Conservation (phyloP, 1,140 invertebrate species). For the Lasioglossum baleicum region DNA sequence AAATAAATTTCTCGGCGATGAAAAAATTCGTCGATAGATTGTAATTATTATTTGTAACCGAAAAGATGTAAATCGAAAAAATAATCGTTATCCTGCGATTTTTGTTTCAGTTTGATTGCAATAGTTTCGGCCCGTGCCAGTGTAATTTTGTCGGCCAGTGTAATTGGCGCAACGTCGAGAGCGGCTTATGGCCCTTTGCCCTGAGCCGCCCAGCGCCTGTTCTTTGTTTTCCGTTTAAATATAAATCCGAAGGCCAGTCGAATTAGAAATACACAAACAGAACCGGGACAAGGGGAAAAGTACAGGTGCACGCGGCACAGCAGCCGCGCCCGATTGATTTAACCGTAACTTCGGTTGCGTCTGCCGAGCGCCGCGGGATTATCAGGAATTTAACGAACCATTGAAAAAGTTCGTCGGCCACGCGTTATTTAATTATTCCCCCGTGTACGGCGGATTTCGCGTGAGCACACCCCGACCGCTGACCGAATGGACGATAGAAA, state of each 20-base stretch:
- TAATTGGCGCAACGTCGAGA: conserved; percentile 25
- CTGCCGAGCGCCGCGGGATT: conserved; percentile 27
- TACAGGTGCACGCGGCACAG: neutral
- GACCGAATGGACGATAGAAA: neutral
- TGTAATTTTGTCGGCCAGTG: no score
- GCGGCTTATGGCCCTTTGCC: neutral
- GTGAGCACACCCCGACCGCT: no score
- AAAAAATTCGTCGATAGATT: no score
- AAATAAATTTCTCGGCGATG: no score
- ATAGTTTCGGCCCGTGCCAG: no score
- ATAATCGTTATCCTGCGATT: no score
- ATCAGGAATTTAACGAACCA: conserved; percentile 45
- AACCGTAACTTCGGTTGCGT: conserved; percentile 24
- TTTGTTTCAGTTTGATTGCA: no score
- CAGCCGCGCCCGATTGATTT: conserved; percentile 26
- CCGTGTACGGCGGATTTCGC: conserved; percentile 9
- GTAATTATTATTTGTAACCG: no score
- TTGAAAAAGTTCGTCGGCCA: conserved; percentile 22
- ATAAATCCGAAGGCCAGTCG: conserved; percentile 36
- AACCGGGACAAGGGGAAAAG: neutral
- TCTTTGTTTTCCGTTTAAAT: conserved; percentile 39
- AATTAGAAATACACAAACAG: conserved; percentile 10
- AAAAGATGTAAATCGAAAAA: no score
- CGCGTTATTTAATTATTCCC: conserved; percentile 36
- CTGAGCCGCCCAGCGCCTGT: neutral